These are phyloP conservation scores for Ischnus inquisitorius DNA, from an alignment of 2,888 invertebrate species.

Conservation along the genomic window DNA sequence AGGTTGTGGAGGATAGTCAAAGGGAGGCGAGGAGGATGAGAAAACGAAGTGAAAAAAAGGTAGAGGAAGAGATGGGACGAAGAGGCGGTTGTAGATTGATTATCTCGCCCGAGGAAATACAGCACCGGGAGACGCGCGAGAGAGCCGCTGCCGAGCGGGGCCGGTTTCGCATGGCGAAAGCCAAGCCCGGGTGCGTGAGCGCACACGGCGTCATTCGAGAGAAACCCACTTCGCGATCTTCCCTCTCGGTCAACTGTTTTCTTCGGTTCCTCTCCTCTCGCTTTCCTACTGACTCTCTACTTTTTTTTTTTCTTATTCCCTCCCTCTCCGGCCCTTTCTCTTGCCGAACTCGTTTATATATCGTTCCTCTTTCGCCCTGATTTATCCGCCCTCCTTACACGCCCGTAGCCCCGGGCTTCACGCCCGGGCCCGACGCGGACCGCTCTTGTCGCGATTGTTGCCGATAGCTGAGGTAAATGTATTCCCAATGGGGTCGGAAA, in stretches of 20 bases:
- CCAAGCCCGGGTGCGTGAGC: slow-evolving; percentile 66
- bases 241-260: slow-evolving; percentile 2
- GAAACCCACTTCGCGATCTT: slow-evolving; percentile 57
- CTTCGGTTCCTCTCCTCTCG: slow-evolving; percentile 25
- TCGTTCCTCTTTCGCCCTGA: slow-evolving; percentile 62
- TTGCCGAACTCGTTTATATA: slow-evolving; percentile 55
- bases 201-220: slow-evolving; percentile 57
- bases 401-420: slow-evolving; percentile 49
- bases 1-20: slow-evolving; percentile 66
- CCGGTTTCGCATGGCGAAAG: slow-evolving; percentile 63
- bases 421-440: slow-evolving; percentile 43
- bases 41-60: slow-evolving; percentile 54
- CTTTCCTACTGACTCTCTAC: slow-evolving; percentile 13
- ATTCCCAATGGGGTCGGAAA: slow-evolving; percentile 9
- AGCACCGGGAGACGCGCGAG: slow-evolving; percentile 59
- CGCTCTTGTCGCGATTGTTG: slow-evolving; percentile 48
- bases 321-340: background rate
- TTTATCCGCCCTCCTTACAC: slow-evolving; percentile 62
- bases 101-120: slow-evolving; percentile 74
- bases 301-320: background rate
- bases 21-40: slow-evolving; percentile 50
- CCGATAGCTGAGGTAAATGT: slow-evolving; percentile 41
- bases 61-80: slow-evolving; percentile 60
- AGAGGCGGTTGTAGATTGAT: slow-evolving; percentile 73
- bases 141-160: slow-evolving; percentile 52